These are phyloP conservation scores for Gallinago media DNA, from an alignment of 2,113 vertebrate genomes.

Conservation along the genomic window DNA sequence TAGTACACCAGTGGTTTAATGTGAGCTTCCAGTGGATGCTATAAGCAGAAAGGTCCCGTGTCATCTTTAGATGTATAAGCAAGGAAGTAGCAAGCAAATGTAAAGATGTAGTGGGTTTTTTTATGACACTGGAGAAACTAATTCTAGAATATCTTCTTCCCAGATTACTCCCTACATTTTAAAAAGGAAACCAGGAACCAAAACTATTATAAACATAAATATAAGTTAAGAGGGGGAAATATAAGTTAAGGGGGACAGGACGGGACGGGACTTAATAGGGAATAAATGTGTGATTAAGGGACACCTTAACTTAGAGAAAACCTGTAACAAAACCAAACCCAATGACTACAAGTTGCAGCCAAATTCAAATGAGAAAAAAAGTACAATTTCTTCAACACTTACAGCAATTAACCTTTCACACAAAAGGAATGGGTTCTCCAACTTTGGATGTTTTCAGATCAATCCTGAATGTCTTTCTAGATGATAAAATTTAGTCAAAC, in stretches of 20 bases:
- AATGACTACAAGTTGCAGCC: not conserved
- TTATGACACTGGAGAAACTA: not conserved
- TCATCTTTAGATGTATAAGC: not conserved
- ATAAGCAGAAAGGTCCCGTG: not conserved
- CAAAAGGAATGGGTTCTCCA: not conserved
- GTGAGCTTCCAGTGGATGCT: not conserved
- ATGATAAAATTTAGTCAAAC: not conserved
- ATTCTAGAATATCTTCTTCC: not conserved
- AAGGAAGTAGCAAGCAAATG: not conserved
- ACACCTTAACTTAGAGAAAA: not conserved
- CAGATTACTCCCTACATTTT: not conserved
- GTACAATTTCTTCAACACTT: not conserved
- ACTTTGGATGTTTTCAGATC: not conserved
- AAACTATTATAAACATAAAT: not conserved
- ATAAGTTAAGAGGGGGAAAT: not conserved
- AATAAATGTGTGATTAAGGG: not conserved
- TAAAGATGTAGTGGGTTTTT: not conserved
- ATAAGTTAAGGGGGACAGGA: not conserved
- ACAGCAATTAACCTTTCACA: not conserved
- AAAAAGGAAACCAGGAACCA: not conserved
- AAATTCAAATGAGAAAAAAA: constrained; percentile 15
- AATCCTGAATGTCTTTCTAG: not conserved
- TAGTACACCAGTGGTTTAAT: not conserved
- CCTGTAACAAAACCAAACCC: not conserved
- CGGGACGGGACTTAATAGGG: not conserved